phyloP scores from a whole-genome alignment of 2,888 invertebrate species.

The Liodrosophila aerea region DNA sequence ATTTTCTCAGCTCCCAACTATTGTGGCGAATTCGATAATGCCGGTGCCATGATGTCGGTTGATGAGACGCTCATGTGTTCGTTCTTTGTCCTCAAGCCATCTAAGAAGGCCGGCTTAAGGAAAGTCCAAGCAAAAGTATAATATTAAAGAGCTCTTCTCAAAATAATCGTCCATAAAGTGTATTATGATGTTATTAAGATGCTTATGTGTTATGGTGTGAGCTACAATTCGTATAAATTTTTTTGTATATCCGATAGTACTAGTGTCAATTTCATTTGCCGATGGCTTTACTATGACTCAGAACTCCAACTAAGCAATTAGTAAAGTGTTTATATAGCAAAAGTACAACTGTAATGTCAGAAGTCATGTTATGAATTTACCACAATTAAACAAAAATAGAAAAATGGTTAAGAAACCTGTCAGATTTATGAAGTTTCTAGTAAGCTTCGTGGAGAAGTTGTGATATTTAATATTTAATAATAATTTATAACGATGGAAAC shows the following conservation, averaged over 20 bases:
- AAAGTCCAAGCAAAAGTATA: conserved; percentile 34
- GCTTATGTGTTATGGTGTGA: background rate
- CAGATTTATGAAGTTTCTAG: too few relatives aligned
- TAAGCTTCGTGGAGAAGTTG: too few relatives aligned
- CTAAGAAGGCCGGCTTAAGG: conserved; percentile 44
- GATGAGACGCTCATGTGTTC: conserved; percentile 98
- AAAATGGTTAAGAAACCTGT: too few relatives aligned
- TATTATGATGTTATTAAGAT: background rate
- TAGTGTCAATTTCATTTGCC: conserved; percentile 35
- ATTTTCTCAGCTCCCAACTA: conserved; percentile 94
- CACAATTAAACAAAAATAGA: too few relatives aligned
- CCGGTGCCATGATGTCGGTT: conserved; percentile 97
- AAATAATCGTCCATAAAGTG: background rate
- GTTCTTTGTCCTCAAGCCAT: conserved; percentile 83
- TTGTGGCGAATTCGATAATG: conserved; percentile 90
- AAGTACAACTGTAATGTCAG: conserved; percentile 32
- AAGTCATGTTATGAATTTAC: too few relatives aligned
- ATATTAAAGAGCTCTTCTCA: background rate
- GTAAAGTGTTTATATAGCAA: too few relatives aligned
- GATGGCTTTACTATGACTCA: background rate
- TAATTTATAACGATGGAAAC: too few relatives aligned
- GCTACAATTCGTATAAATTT: conserved; percentile 30
- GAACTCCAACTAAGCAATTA: background rate
- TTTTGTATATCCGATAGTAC: conserved; percentile 13
- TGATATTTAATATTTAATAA: too few relatives aligned